Conservation (phyloP, 2,113 vertebrate genomes). For the Trichechus manatus region DNA sequence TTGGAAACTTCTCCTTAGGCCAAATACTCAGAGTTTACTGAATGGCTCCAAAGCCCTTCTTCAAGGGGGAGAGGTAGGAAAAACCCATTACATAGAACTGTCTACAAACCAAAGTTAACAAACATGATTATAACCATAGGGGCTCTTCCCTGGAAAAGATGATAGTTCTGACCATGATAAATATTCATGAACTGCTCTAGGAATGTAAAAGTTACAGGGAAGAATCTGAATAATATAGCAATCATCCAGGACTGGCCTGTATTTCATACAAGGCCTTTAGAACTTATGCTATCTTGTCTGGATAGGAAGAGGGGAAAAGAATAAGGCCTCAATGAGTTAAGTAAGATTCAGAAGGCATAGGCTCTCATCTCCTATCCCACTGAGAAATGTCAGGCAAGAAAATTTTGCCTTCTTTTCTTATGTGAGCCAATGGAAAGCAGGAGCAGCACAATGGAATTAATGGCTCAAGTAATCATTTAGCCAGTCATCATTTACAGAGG, state of each 20-base stretch:
- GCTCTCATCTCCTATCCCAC: neutral
- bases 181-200: neutral
- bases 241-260: neutral
- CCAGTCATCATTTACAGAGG: neutral
- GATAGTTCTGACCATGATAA: conserved; percentile 1
- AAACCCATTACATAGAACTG: neutral
- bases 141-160: neutral
- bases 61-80: neutral
- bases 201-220: neutral
- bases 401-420: neutral
- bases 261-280: neutral
- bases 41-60: conserved; percentile 6
- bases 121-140: neutral
- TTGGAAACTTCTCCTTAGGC: neutral
- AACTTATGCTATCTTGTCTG: neutral
- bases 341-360: conserved; percentile 1
- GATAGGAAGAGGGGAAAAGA: neutral
- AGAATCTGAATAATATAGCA: conserved; percentile 19
- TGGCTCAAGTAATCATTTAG: neutral
- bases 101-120: conserved; percentile 32
- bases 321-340: conserved; percentile 32
- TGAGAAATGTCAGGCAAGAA: conserved; percentile 14
- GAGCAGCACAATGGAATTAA: conserved; percentile 34
- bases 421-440: neutral
- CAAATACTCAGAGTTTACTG: neutral